These are phyloP conservation scores for Coracias cyanogaster DNA, from an alignment of 2,797 vertebrate genomes.

Conservation along the genomic window DNA sequence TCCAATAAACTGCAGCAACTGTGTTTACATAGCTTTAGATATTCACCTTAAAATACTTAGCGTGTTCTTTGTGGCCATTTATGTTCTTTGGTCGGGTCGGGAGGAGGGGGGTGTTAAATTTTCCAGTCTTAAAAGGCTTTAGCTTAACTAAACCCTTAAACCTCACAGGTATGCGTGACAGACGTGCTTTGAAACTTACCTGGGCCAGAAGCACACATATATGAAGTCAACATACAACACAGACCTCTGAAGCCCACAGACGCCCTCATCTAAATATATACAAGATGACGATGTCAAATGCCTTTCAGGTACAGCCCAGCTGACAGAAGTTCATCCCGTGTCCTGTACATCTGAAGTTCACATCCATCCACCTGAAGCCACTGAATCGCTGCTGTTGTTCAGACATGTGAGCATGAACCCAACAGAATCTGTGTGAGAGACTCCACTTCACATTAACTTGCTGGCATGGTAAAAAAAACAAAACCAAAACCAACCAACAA, in stretches of 20 bases:
- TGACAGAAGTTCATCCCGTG: background rate
- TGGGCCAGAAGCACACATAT: background rate
- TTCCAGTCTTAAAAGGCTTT: background rate
- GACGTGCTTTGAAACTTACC: background rate
- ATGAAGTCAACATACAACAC: rapidly evolving
- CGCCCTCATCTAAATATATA: background rate
- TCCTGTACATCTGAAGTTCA: background rate
- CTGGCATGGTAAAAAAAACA: background rate
- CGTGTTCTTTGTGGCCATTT: background rate
- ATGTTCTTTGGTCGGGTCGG: background rate
- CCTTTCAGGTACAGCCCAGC: background rate
- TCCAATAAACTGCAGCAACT: background rate
- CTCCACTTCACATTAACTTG: background rate
- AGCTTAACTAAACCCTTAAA: background rate
- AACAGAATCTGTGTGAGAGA: rapidly evolving
- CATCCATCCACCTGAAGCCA: background rate
- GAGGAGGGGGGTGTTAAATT: background rate
- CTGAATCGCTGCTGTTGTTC: background rate
- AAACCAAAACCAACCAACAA: too few relatives aligned
- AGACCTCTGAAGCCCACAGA: background rate
- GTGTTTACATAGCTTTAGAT: background rate
- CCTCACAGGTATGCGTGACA: background rate
- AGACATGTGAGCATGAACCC: background rate
- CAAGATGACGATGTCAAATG: rapidly evolving
- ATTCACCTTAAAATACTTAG: background rate